A percentile compares a stretch with the other conserved stretches of the same genome.
Conservation (phyloP, 2,113 vertebrate genomes). For the Carlito syrichta region DNA sequence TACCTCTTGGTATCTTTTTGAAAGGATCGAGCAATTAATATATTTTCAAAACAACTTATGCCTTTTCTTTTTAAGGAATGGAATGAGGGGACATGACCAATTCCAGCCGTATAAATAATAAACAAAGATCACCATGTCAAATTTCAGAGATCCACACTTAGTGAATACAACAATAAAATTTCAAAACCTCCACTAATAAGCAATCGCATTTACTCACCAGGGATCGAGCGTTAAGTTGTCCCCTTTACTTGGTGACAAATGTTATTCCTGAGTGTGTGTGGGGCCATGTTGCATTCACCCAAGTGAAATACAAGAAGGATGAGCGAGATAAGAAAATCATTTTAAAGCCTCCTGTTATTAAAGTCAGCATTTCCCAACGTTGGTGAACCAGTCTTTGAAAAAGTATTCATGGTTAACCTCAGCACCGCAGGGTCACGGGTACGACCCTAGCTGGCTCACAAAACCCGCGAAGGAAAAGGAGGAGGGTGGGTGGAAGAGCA, state of each 20-base stretch:
- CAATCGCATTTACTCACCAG: background rate
- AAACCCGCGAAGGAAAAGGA: constrained; percentile 40
- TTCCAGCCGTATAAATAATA: too few relatives aligned
- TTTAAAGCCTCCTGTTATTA: constrained; percentile 50
- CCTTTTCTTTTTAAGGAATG: background rate
- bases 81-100: background rate
- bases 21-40: background rate
- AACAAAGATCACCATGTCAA: background rate
- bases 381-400: constrained; percentile 55
- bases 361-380: constrained; percentile 48
- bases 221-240: background rate
- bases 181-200: background rate
- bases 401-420: constrained; percentile 69
- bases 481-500: background rate
- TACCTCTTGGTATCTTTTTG: background rate
- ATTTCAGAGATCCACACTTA: background rate
- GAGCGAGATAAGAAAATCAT: constrained; percentile 15
- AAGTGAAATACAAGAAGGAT: constrained; percentile 36
- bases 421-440: constrained; percentile 51
- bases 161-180: background rate
- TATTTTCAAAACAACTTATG: background rate
- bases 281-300: constrained; percentile 18
- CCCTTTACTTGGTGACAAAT: background rate
- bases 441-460: constrained; percentile 33
- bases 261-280: background rate